A percentile compares a stretch with the other conserved stretches of the same genome.
Evolutionary conservation across 1,140 invertebrate species (phyloP).

Genomic region (Polyergus mexicanus): DNA sequence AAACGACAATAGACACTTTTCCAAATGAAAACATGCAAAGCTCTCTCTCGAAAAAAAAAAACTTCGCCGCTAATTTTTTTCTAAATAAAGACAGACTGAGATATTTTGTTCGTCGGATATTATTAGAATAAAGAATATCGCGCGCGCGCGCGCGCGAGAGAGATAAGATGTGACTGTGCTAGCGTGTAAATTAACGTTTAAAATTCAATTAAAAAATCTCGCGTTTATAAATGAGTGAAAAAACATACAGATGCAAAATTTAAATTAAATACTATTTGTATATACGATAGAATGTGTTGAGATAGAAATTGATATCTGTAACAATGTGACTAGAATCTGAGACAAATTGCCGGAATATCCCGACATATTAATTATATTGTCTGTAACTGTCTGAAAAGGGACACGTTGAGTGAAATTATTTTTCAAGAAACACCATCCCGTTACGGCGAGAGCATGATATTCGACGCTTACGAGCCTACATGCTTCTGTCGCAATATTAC

Average conservation of each 20-base stretch:
- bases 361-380: conserved; percentile 13
- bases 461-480: conserved; percentile 47
- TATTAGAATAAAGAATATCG: too few species aligned
- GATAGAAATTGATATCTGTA: background rate
- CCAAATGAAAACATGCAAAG: background rate
- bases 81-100: background rate
- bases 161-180: background rate
- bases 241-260: background rate
- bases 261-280: background rate
- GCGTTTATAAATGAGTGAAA: background rate
- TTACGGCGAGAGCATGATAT: conserved; percentile 48
- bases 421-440: conserved; percentile 52
- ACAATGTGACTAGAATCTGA: too few species aligned
- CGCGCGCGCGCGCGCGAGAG: too few species aligned
- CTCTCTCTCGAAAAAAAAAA: background rate
- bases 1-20: background rate
- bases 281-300: background rate
- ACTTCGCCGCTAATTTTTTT: background rate
- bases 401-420: conserved; percentile 62
- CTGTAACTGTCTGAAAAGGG: conserved; percentile 21
- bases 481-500: conserved; percentile 59
- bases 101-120: background rate
- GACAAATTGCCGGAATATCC: conserved; percentile 5
- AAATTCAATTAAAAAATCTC: background rate
- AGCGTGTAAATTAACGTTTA: background rate